Evolutionary conservation across 2,113 vertebrate genomes (phyloP).

Genomic region (Cygnus buccinator): DNA sequence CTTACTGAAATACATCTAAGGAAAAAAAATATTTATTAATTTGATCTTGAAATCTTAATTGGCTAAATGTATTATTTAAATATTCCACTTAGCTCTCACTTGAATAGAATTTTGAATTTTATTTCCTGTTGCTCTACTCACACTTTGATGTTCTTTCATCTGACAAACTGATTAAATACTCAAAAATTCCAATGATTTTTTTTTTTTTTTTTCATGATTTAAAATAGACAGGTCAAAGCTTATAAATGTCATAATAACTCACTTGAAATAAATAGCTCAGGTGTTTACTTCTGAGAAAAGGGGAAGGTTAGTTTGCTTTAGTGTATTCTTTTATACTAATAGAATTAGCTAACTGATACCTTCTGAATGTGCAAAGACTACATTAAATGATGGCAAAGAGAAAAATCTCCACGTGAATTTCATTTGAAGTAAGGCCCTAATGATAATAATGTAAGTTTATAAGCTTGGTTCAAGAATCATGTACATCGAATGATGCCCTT

Average conservation of each 20-base stretch:
- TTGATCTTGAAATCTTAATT: not conserved
- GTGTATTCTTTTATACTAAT: not conserved
- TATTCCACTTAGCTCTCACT: not conserved
- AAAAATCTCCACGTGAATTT: not conserved
- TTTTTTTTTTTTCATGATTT: not conserved
- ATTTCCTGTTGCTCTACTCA: not conserved
- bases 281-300: not conserved
- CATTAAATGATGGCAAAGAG: not conserved
- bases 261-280: not conserved
- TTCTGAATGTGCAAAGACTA: not conserved
- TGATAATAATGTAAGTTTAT: not conserved
- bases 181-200: not conserved
- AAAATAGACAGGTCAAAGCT: not conserved
- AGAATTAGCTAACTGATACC: not conserved
- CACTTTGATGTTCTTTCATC: not conserved
- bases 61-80: not conserved
- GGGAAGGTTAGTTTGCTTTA: not conserved
- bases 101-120: not conserved
- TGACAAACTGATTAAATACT: slow-evolving; percentile 7
- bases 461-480: not conserved
- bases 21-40: not conserved
- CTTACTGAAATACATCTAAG: not conserved
- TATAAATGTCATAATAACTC: not conserved
- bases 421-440: not conserved
- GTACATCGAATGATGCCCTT: not conserved